Conservation (phyloP, 2,113 vertebrate genomes). For the Madoqua kirkii region DNA sequence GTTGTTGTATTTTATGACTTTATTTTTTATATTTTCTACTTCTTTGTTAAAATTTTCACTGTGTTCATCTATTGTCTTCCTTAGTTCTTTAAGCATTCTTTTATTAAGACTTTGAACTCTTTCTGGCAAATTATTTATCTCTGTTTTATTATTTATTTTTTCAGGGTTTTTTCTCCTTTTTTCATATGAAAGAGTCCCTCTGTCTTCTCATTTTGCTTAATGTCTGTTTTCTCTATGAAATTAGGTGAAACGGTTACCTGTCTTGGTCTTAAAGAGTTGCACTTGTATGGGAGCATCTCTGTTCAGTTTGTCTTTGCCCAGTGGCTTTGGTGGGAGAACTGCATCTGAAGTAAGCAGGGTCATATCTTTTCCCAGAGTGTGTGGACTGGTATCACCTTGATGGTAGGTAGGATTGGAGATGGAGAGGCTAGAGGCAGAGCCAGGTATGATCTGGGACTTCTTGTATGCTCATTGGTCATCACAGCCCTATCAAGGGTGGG, state of each 20-base stretch:
- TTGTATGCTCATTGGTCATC: not conserved
- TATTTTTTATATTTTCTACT: not conserved
- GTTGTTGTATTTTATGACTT: not conserved
- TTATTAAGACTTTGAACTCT: not conserved
- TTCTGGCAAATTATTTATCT: not conserved
- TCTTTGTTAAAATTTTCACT: not conserved
- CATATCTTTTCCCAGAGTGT: not conserved
- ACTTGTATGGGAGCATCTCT: not conserved
- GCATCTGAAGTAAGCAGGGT: not conserved
- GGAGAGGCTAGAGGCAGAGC: not conserved
- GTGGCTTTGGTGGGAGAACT: not conserved
- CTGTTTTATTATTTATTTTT: not conserved
- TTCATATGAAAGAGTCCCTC: not conserved
- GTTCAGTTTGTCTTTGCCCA: not conserved
- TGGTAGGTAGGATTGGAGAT: not conserved
- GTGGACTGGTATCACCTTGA: not conserved
- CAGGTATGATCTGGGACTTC: not conserved
- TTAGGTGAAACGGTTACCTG: not conserved
- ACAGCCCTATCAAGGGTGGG: not conserved
- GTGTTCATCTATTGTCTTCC: not conserved
- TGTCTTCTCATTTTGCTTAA: not conserved
- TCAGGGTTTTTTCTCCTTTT: not conserved
- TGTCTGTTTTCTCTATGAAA: not conserved
- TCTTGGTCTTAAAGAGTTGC: not conserved
- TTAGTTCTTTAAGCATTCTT: not conserved